Evolutionary conservation across 1,140 invertebrate species (phyloP), one percentile per base, ranked within the genome.

Genomic region (Drosophila lowei): DNA sequence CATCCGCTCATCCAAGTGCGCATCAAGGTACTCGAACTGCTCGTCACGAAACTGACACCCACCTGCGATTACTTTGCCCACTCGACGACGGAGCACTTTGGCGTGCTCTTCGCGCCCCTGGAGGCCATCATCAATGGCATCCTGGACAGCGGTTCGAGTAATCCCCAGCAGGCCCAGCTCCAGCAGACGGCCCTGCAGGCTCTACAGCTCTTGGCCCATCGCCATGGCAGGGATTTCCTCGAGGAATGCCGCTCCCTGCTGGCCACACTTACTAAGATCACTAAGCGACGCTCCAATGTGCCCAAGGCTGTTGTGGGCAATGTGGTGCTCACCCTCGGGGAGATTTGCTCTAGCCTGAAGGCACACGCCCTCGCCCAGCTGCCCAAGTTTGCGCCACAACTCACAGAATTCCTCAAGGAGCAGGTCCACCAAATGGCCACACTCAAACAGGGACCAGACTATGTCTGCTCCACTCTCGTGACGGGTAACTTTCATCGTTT

Each of bases 141-240:
- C 23, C 66, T 93, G 6, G 89, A 92, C n/a, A 74, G 81, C 90
- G 76, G 63, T 83, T 90, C 73, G 76, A 91, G 91, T 79, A 91
- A 93, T 30, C 77, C 81, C 2, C 93, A 94, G 63, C 77, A 92
- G 16, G 94, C 95, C 60, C 89, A 95, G 6, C 94, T 96, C 64
- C 95, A 96, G 80, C 97, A 98, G 92, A 95, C 95, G 1, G 95
- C 96, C 1, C 90, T 98, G 13, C 93, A 97, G 25, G 95, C 95
- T 1, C 85, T 98, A 5, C 98, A 98, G 91, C 90, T 98, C 4
- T 79, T 98, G 8, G 95, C 95, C 0, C 94, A 95, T 74, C 89
- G 94, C 41, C 90, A 97, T 18, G 96, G 94, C 3, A 67, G 91
- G 0, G 91, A 94, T 21, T 92, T 95, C 70, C 94, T 95, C 2